Evolutionary conservation across 2,888 invertebrate species (phyloP).

Genomic region (Monopis laevigella): DNA sequence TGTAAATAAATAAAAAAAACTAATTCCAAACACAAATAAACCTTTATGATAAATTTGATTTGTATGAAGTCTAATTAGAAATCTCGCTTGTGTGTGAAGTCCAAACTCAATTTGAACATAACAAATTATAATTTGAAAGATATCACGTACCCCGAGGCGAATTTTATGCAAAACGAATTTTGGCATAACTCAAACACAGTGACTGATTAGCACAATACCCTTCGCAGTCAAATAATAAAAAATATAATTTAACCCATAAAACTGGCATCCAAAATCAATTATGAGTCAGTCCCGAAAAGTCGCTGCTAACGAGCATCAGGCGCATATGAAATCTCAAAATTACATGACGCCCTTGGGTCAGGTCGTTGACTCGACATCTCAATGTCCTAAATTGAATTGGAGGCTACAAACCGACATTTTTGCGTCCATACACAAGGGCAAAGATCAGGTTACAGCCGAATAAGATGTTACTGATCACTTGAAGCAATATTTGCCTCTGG

Average conservation of each 20-base stretch:
- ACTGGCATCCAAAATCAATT: conserved; percentile 13
- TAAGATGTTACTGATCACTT: conserved; percentile 6
- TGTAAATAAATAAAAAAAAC: no score
- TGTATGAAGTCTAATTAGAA: no score
- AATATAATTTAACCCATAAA: not conserved
- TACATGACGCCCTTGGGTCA: conserved; percentile 29
- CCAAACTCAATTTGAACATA: no score
- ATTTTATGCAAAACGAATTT: no score
- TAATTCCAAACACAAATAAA: no score
- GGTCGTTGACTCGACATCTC: conserved; percentile 35
- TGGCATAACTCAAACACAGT: no score
- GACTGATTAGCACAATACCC: no score
- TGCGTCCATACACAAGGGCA: conserved; percentile 7
- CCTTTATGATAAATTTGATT: no score
- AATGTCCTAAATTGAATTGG: conserved; percentile 27
- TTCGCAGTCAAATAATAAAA: no score
- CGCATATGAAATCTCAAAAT: conserved; percentile 36
- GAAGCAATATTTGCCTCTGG: conserved; percentile 1
- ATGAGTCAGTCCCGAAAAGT: conserved; percentile 36
- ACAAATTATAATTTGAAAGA: no score
- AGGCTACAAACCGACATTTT: conserved; percentile 14
- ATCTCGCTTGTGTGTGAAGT: no score
- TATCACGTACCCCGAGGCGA: no score
- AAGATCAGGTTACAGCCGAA: conserved; percentile 5
- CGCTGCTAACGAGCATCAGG: conserved; percentile 32